These are phyloP conservation scores for Drosophila arizonae DNA, from an alignment of 1,140 invertebrate species.

Conservation along the genomic window DNA sequence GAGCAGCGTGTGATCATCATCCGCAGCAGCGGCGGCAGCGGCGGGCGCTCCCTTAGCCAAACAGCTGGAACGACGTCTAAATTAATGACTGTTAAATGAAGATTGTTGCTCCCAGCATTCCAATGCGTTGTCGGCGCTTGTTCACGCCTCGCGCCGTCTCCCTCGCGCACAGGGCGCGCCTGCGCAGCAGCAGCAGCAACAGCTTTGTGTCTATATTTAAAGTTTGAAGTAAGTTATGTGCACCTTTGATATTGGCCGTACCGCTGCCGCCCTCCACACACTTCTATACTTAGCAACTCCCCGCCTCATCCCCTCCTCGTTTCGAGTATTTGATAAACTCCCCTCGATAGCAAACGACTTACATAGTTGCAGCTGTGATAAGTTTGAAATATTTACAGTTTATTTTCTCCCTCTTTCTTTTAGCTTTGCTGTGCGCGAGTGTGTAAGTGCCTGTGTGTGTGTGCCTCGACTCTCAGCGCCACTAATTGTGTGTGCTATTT, in stretches of 20 bases:
- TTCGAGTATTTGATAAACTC: conserved; percentile 39
- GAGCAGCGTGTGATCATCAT: conserved; percentile 72
- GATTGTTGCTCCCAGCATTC: conserved; percentile 62
- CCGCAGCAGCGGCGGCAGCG: conserved; percentile 52
- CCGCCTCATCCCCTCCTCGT: not conserved
- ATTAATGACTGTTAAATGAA: conserved; percentile 81
- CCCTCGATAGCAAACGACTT: conserved; percentile 31
- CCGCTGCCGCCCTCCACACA: not conserved
- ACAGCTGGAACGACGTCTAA: conserved; percentile 78
- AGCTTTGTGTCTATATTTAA: conserved; percentile 60
- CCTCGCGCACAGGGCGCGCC: conserved; percentile 54
- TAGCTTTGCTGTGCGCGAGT: not conserved
- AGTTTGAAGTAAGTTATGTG: conserved; percentile 43
- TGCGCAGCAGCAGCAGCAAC: conserved; percentile 48
- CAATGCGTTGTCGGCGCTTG: conserved; percentile 40
- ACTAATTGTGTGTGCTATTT: conserved; percentile 75
- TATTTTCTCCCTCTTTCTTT: conserved; percentile 27
- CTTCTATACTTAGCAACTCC: conserved; percentile 39
- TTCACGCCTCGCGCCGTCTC: conserved; percentile 15
- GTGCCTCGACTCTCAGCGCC: conserved; percentile 50
- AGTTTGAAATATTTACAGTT: conserved; percentile 65
- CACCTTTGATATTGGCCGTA: conserved; percentile 51
- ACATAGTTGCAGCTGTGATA: conserved; percentile 48
- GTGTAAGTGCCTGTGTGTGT: not conserved
- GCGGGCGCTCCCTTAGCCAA: conserved; percentile 55